Evolutionary conservation across 2,113 vertebrate species (phyloP).

Genomic region (Bubo scandiacus): DNA sequence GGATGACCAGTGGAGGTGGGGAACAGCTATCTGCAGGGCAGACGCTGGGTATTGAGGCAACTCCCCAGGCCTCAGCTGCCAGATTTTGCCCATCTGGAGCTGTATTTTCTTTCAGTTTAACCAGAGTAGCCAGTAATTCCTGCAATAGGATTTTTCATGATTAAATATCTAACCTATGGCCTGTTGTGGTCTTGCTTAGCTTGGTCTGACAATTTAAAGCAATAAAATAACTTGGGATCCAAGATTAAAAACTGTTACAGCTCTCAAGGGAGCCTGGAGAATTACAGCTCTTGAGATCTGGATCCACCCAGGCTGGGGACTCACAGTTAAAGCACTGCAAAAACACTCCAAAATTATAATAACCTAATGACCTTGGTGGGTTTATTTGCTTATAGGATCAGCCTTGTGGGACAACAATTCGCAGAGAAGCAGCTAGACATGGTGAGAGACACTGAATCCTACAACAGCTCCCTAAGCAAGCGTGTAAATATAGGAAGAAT

Average conservation of each 20-base stretch:
- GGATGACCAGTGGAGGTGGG: background rate
- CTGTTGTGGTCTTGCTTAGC: background rate
- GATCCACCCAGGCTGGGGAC: background rate
- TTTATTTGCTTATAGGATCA: background rate
- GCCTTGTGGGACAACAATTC: background rate
- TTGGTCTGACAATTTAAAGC: background rate
- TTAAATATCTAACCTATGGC: background rate
- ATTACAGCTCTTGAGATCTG: background rate
- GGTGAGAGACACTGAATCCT: background rate
- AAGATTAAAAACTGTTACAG: background rate
- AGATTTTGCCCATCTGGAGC: background rate
- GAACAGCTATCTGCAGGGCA: background rate
- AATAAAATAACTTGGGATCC: background rate
- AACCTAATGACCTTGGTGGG: background rate
- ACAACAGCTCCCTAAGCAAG: background rate
- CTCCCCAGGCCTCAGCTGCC: background rate
- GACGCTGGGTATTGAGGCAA: background rate
- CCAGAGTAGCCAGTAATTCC: background rate
- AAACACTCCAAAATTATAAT: background rate
- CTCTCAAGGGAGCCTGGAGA: background rate
- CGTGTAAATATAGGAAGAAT: rapidly evolving
- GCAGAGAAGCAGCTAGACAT: background rate
- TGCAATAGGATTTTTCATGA: background rate
- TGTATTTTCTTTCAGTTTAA: background rate
- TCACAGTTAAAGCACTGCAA: background rate